Evolutionary conservation across 2,113 vertebrate species (phyloP).

Genomic region (Ramphastos sulfuratus): DNA sequence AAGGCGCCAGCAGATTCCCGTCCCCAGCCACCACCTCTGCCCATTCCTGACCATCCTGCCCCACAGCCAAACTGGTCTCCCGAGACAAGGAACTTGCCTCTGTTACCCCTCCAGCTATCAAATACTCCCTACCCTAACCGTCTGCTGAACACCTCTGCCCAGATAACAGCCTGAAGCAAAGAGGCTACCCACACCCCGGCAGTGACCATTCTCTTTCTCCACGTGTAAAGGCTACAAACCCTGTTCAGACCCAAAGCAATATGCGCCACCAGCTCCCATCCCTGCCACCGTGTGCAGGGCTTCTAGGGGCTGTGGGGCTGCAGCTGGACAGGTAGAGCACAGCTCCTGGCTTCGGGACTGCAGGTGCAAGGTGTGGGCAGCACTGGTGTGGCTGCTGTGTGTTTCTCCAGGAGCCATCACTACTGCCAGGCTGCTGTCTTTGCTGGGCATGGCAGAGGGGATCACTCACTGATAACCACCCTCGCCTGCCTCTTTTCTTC

Average conservation of each 20-base stretch:
- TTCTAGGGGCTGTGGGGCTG: background rate
- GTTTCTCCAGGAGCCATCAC: fast-evolving
- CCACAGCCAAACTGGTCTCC: background rate
- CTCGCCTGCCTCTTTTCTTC: background rate
- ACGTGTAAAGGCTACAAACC: background rate
- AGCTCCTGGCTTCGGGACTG: background rate
- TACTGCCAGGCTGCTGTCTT: background rate
- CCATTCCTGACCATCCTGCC: background rate
- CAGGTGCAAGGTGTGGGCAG: fast-evolving
- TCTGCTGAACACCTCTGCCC: background rate
- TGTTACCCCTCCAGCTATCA: fast-evolving
- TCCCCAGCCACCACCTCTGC: background rate
- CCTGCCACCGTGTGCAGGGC: background rate
- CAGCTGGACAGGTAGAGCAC: background rate
- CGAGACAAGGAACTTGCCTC: background rate
- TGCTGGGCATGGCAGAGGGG: background rate
- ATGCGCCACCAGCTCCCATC: background rate
- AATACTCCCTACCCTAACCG: background rate
- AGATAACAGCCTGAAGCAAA: fast-evolving
- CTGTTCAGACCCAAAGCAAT: background rate
- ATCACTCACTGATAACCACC: fast-evolving
- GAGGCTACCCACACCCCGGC: too few species aligned
- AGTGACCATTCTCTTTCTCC: background rate
- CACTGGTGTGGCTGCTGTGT: background rate
- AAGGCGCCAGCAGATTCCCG: background rate